These are phyloP conservation scores for Falco concolor DNA, from an alignment of 2,797 vertebrate species.

Conservation along the genomic window DNA sequence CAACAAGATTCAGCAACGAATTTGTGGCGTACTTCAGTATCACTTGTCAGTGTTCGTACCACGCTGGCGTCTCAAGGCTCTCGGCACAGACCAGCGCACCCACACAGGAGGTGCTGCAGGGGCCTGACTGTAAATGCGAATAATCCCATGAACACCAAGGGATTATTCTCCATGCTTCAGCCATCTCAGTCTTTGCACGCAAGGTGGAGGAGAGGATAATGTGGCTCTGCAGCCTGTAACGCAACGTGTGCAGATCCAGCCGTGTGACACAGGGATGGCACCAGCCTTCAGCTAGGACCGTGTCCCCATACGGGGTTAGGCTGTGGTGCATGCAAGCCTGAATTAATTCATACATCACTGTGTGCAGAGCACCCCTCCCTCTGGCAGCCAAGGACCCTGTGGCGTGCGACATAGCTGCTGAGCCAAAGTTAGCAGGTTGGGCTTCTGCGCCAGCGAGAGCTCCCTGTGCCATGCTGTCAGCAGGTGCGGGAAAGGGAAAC, in stretches of 20 bases:
- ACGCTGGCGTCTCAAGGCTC: rapidly evolving
- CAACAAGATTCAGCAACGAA: background rate
- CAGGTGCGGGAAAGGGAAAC: background rate
- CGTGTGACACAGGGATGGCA: rapidly evolving
- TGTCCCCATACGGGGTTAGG: rapidly evolving
- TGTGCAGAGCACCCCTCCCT: background rate
- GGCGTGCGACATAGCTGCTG: background rate
- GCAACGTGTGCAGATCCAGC: rapidly evolving
- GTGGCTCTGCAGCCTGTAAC: background rate
- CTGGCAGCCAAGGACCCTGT: background rate
- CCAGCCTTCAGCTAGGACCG: background rate
- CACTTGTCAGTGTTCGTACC: background rate
- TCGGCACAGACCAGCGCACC: background rate
- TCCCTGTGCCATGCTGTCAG: rapidly evolving
- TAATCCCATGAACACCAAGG: slow-evolving; percentile 15
- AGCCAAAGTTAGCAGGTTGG: background rate
- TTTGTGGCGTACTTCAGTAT: background rate
- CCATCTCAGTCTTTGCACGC: slow-evolving; percentile 1
- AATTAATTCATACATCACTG: background rate
- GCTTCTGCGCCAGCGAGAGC: background rate
- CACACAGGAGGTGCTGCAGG: background rate
- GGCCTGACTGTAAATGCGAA: background rate
- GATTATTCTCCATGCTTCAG: slow-evolving; percentile 25
- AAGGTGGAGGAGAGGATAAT: background rate
- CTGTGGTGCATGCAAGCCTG: background rate